Evolutionary conservation across 2,113 vertebrate species (phyloP), one percentile per base, ranked within the genome.

Genomic region (Peromyscus polionotus): DNA sequence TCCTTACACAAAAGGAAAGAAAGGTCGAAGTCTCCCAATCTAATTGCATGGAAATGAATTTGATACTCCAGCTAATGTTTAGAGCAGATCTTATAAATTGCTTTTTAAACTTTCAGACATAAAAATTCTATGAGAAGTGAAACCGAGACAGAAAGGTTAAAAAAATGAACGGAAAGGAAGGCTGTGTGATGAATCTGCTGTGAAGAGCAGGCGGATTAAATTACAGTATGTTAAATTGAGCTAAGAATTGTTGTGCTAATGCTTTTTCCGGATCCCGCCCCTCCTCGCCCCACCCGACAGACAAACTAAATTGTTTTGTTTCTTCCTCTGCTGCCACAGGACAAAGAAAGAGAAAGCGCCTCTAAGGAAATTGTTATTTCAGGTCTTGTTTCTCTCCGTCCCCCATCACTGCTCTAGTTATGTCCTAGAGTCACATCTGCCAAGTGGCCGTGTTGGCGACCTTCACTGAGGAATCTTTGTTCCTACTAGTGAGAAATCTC

Each of bases 21-120:
- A 96, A 92, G 54, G 57, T 87, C 91, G 92, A 95, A 73, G 48
- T 93, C 45, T 88, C 96, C 48, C 57, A 57, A 68, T 89, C 26
- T 85, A 97, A 54, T 19, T 91, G 77, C 33, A 68, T 73, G 76
- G 22, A n/a, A 48, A 93, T 97, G 96, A 98, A 98, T 98, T 97
- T 96, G 95, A 92, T 98, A 96, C 72, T 96, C 13, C 94, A 94
- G 87, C 87, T 83, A 97, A 97, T 96, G 95, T 80, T 96, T 97
- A 93, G n/a, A 96, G 36, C 36, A 96, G 83, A 93, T 91, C 84
- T 96, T 95, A 89, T 72, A 76, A 92, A 24, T 12, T 77, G 90
- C 88, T 68, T 96, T 72, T 97, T 97, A 67, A 83, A 92, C n/a
- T 94, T 88, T 76, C 88, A 1, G 86, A 88, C 68, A 65, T 88